Conservation (phyloP, 2,797 vertebrate genomes). For the Sparus aurata region DNA sequence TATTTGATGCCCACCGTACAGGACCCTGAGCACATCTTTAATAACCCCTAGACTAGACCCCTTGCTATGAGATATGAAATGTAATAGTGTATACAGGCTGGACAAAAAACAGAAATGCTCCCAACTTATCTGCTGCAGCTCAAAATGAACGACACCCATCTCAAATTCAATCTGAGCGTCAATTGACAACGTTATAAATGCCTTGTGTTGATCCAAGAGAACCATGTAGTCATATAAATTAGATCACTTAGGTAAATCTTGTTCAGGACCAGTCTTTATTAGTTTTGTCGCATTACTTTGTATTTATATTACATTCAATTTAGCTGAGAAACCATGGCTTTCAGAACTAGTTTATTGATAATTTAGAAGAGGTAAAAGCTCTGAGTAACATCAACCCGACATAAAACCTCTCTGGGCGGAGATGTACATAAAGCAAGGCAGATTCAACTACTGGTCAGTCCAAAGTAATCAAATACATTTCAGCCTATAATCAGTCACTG, state of each 20-base stretch:
- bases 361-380: neutral
- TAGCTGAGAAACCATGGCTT: neutral
- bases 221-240: neutral
- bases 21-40: neutral
- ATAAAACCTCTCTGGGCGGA: slow-evolving; percentile 11
- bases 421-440: slow-evolving; percentile 4
- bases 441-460: slow-evolving; percentile 4
- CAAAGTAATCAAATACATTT: slow-evolving; percentile 8
- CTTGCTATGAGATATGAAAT: neutral
- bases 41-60: neutral
- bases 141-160: neutral
- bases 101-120: neutral
- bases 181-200: neutral
- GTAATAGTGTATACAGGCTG: too few species aligned
- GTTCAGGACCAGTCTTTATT: neutral
- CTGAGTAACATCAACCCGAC: neutral
- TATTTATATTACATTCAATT: neutral
- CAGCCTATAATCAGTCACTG: slow-evolving; percentile 22
- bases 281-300: neutral
- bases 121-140: neutral
- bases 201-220: neutral
- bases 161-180: neutral
- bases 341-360: neutral
- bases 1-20: neutral
- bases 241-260: neutral